phyloP scores from a whole-genome alignment of 2,888 invertebrate species.

The Philonicus albiceps region DNA sequence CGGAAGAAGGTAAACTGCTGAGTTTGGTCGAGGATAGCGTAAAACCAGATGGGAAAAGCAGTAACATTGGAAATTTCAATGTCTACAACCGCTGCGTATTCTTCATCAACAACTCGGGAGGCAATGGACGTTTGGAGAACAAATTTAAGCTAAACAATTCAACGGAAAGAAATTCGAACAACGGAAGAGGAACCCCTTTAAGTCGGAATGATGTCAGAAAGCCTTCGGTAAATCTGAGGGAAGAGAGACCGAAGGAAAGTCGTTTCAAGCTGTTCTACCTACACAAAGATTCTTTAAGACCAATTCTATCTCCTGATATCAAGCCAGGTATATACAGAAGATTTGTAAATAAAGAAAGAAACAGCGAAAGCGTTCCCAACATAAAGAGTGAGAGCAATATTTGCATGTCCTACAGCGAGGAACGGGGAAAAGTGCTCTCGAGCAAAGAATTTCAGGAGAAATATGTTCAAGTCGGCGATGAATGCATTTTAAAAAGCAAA shows the following conservation, averaged over 20 bases:
- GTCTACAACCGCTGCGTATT: constrained; percentile 45
- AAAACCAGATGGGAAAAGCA: background rate
- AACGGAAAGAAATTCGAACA: no score
- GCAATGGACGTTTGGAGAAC: background rate
- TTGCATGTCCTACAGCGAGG: constrained; percentile 50
- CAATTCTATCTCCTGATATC: constrained; percentile 46
- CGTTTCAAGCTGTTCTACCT: background rate
- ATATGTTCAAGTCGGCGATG: constrained; percentile 45
- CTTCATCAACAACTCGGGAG: constrained; percentile 41
- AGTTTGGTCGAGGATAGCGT: background rate
- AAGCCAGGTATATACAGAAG: constrained; percentile 52
- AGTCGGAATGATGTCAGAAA: background rate
- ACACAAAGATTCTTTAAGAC: background rate
- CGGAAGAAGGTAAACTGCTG: background rate
- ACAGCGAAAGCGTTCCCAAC: background rate
- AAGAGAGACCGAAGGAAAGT: background rate
- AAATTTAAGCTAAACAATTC: background rate
- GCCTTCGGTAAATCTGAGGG: background rate
- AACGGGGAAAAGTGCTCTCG: constrained; percentile 51
- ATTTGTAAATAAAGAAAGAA: background rate
- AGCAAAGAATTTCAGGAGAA: constrained; percentile 48
- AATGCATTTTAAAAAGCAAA: background rate
- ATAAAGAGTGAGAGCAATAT: constrained; percentile 50
- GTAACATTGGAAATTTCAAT: constrained; percentile 39
- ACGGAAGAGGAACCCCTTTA: no score